phyloP scores from a whole-genome alignment of 2,797 vertebrate genomes.

The Siniperca scherzeri region DNA sequence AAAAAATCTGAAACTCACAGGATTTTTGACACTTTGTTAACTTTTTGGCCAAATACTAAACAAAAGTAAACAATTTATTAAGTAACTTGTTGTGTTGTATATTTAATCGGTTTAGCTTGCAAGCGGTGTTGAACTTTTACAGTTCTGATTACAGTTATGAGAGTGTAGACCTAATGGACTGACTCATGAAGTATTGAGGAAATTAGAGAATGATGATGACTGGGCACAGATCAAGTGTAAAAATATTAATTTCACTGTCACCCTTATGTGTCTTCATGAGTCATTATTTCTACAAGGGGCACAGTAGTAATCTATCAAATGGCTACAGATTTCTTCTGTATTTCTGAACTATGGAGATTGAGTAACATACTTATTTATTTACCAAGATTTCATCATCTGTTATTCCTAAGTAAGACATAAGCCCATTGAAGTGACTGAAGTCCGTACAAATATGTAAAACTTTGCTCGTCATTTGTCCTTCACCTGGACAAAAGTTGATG shows the following conservation, averaged over 20 bases:
- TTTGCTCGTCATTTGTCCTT: neutral
- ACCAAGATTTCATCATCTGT: neutral
- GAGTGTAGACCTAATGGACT: neutral
- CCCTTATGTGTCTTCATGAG: neutral
- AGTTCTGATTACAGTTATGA: neutral
- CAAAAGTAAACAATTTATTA: neutral
- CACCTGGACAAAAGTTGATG: neutral
- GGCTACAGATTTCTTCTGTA: neutral
- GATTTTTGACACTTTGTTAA: neutral
- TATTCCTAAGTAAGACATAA: neutral
- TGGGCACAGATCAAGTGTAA: conserved; percentile 3
- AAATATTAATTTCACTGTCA: conserved; percentile 9
- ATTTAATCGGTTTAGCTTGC: neutral
- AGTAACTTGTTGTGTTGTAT: neutral
- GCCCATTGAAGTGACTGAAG: neutral
- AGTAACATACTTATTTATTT: neutral
- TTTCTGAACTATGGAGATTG: neutral
- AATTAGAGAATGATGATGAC: neutral
- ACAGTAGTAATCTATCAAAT: neutral
- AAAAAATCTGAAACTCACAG: neutral
- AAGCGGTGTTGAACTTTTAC: neutral
- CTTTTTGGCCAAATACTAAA: conserved; percentile 7
- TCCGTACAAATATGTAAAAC: neutral
- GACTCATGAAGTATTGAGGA: neutral
- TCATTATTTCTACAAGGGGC: neutral